Percentiles rank a stretch among this genome's conserved stretches.
Evolutionary conservation across 2,113 vertebrate genomes (phyloP).

Genomic region (Setophaga coronata): DNA sequence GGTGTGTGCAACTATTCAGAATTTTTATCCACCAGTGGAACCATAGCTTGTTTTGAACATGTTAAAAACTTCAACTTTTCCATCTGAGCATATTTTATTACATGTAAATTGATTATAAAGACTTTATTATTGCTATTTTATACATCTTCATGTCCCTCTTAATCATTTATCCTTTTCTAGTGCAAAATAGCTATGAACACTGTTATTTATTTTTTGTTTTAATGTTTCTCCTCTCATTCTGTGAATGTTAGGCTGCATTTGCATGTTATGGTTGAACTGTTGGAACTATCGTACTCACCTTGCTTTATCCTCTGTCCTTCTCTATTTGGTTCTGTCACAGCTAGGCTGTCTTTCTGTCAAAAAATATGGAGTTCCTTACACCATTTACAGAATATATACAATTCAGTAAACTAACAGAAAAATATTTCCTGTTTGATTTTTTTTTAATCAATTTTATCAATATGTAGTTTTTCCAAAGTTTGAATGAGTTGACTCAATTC

Average conservation of each 20-base stretch:
- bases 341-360: background rate
- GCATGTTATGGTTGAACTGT: background rate
- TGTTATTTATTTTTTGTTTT: background rate
- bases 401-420: background rate
- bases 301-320: background rate
- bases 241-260: background rate
- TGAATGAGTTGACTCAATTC: background rate
- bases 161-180: background rate
- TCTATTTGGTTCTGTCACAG: background rate
- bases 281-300: background rate
- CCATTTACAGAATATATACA: background rate
- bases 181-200: fast-evolving
- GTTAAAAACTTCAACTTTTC: background rate
- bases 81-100: background rate
- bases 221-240: background rate
- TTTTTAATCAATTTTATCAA: no score
- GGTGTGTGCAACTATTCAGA: background rate
- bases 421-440: background rate
- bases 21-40: background rate
- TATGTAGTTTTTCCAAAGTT: background rate
- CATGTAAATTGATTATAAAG: background rate
- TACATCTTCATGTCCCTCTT: fast-evolving
- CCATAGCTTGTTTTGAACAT: background rate
- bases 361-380: background rate
- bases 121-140: background rate